Base-by-base conservation (phyloP, 2,113 vertebrate genomes). In the Ellobius talpinus region DNA sequence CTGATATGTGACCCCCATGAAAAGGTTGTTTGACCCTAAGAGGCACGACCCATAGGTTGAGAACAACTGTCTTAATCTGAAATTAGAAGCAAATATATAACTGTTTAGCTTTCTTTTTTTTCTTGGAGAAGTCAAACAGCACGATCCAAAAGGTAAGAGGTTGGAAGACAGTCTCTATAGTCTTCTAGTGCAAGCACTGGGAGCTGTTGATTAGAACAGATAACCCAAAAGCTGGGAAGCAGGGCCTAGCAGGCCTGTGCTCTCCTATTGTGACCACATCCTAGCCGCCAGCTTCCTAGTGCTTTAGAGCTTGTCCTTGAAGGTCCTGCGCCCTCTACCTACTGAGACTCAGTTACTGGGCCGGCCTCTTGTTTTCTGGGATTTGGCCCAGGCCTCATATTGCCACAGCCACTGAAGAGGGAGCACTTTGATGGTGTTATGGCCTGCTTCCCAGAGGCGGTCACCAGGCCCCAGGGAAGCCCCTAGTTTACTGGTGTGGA, bases 401-500 rank as follows among this genome's bases (percentile, higher is more conserved):
- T 87, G 31, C 58, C 52, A 5, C 45, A 47, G 92, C 45, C 47
- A 45, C 76, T 93, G 42, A 87, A 87, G 86, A 90, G 78, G 61
- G 47, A 90, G 63, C 0, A 0, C 61, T 89, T 82, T 82, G 2
- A 70, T 63, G 73, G 23, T 66, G n/a, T 82, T 3, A 63, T 96
- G 86, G 61, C 26, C 73, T 17, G 16, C 5, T 82, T 96, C 87
- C 96, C 90, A 61, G 93, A 87, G 68, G 79, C 74, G 72, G 90
- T 84, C 87, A 78, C 68, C 89, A 52, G 1, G 89, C 76, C 87
- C 82, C 52, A 66, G 90, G 87, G 85, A 96, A 97, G 95, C 85
- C 87, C 93, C 89, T 85, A 50, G 76, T 89, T 95, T 95, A 33
- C 87, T 89, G 70, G 77, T 96, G 63, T 58, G 73, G 84, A 90